These are phyloP conservation scores for Epicauta chinensis DNA, from an alignment of 1,140 invertebrate genomes.

Conservation along the genomic window DNA sequence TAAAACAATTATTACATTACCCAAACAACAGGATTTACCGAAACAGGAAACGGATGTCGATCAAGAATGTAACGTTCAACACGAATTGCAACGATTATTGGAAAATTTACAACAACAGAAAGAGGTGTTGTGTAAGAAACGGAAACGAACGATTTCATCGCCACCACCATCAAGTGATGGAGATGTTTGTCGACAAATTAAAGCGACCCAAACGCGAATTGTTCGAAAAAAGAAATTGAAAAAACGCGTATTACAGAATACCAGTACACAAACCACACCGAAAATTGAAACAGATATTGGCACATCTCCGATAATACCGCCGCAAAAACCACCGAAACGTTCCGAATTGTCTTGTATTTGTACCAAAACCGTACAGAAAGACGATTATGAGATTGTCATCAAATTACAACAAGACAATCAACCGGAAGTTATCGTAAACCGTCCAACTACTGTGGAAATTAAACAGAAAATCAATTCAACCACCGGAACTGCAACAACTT, in stretches of 20 bases:
- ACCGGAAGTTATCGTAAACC: slow-evolving; percentile 25
- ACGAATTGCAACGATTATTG: slow-evolving; percentile 30
- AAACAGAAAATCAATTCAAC: slow-evolving; percentile 22
- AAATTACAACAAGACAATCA: slow-evolving; percentile 35
- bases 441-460: neutral
- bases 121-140: slow-evolving; percentile 28
- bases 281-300: slow-evolving; percentile 21
- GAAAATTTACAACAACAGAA: slow-evolving; percentile 34
- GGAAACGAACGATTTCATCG: slow-evolving; percentile 2
- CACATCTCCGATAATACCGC: slow-evolving; percentile 4
- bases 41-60: slow-evolving; percentile 25
- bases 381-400: slow-evolving; percentile 38
- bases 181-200: slow-evolving; percentile 6
- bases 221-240: slow-evolving; percentile 5
- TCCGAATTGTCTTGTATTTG: no score
- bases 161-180: slow-evolving; percentile 2
- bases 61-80: slow-evolving; percentile 22
- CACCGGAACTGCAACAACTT: slow-evolving; percentile 24
- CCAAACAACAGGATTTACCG: slow-evolving; percentile 17
- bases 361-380: slow-evolving; percentile 17
- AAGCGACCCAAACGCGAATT: slow-evolving; percentile 1
- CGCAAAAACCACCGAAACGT: neutral
- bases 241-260: slow-evolving; percentile 32
- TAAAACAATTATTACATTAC: slow-evolving; percentile 23
- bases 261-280: slow-evolving; percentile 37